These are phyloP conservation scores for Taphrorychus bicolor DNA, from an alignment of 2,888 invertebrate species.

Conservation along the genomic window DNA sequence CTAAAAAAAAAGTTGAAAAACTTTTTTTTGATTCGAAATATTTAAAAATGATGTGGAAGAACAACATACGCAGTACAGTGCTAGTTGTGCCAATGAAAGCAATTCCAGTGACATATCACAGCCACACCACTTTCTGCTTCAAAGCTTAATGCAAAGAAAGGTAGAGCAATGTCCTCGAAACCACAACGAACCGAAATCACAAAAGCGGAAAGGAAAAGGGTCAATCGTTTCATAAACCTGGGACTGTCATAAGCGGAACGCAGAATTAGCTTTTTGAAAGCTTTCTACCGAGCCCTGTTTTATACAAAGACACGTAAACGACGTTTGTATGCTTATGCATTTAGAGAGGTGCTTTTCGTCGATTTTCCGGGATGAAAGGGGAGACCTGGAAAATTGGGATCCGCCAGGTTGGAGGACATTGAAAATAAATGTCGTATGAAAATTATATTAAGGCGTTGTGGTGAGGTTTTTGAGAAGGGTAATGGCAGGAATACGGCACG, in stretches of 20 bases:
- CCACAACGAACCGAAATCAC: neutral
- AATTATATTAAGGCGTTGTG: slow-evolving; percentile 32
- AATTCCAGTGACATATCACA: too few species aligned
- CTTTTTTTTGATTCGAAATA: too few species aligned
- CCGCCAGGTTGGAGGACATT: slow-evolving; percentile 18
- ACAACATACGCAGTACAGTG: too few species aligned
- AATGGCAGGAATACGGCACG: slow-evolving; percentile 24
- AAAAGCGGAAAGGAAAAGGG: slow-evolving; percentile 44
- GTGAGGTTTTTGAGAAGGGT: slow-evolving; percentile 20
- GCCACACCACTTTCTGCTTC: too few species aligned
- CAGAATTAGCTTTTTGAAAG: slow-evolving; percentile 49
- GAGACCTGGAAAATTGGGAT: slow-evolving; percentile 25
- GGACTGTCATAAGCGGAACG: slow-evolving; percentile 49
- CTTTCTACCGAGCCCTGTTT: slow-evolving; percentile 30
- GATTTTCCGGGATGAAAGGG: slow-evolving; percentile 26
- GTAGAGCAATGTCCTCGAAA: too few species aligned
- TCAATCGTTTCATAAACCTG: slow-evolving; percentile 53
- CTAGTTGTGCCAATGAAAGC: too few species aligned
- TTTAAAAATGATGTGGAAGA: too few species aligned
- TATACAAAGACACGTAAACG: slow-evolving; percentile 35
- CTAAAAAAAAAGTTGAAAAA: too few species aligned
- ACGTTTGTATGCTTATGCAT: slow-evolving; percentile 38
- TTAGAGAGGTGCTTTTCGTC: slow-evolving; percentile 32
- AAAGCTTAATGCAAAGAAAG: too few species aligned
- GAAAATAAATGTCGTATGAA: slow-evolving; percentile 39